These are phyloP conservation scores for Norana najaformis DNA, from an alignment of 2,888 invertebrate genomes.

Conservation along the genomic window DNA sequence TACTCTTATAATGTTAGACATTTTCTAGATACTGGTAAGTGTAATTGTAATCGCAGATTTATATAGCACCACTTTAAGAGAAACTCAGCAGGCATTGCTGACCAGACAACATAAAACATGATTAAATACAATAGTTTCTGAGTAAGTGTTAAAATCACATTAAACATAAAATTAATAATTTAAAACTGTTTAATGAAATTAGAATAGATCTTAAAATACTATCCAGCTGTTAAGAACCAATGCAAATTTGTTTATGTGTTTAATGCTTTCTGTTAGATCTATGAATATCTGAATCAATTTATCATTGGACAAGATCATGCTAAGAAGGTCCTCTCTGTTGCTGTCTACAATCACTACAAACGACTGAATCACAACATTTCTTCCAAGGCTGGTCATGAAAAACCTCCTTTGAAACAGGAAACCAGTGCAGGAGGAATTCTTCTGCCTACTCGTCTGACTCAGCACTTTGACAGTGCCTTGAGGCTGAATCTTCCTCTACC, in stretches of 20 bases:
- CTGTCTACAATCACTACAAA: constrained; percentile 99
- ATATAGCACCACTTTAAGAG: too few relatives aligned
- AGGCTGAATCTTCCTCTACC: neutral
- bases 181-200: too few relatives aligned
- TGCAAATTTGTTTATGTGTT: neutral
- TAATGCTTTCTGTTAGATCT: constrained; percentile 71
- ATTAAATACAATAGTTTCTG: too few relatives aligned
- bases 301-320: constrained; percentile 96
- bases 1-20: neutral
- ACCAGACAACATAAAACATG: too few relatives aligned
- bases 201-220: neutral
- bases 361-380: constrained; percentile 87
- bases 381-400: constrained; percentile 26
- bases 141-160: too few relatives aligned
- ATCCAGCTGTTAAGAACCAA: neutral
- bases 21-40: neutral
- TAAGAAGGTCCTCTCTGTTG: constrained; percentile 94
- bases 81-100: too few relatives aligned
- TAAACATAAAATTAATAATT: neutral
- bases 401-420: neutral
- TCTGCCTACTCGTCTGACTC: neutral
- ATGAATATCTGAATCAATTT: constrained; percentile 91
- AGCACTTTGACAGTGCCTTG: neutral
- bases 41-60: too few relatives aligned
- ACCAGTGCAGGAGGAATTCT: constrained; percentile 20